Evolutionary conservation across 1,140 invertebrate species (phyloP), one percentile per base, ranked within the genome.

Genomic region (Drosophila pseudoananassae): DNA sequence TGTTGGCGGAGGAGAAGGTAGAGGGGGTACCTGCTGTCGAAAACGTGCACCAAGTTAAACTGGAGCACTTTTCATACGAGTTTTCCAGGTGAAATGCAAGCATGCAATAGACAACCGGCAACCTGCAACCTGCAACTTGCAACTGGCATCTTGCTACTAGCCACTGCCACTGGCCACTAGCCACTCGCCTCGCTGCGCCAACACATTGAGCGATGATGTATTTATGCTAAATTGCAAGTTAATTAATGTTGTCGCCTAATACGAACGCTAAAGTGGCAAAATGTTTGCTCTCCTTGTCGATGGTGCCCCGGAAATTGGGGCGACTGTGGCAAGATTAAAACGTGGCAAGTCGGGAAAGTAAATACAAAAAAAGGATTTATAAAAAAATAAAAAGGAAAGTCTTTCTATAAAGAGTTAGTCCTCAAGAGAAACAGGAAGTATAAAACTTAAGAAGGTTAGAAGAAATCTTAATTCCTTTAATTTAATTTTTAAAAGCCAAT

Each of bases 201-300:
- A 36, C 33, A n/a, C 33, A 36, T 36, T 36, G 33, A 87, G 81
- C 81, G 81, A 85, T 85, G 81, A 85, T 85, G 81, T 85, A 87
- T 85, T 85, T 87, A 85, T 85, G 81, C 81, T 85, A 85, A 85
- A 87, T 87, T 85, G 81, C 81, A 87, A 85, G 81, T 85, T 85
- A 85, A 85, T 85, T 85, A 76, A 76, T 76, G 73, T 76, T 76
- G 73, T 76, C 73, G 58, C 71, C 73, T 74, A 85, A 87, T 85
- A 78, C 77, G 57, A 81, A 85, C 78, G 81, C 78, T 87, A 87
- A 85, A 81, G 81, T 85, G 81, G 81, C 81, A 78, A 76, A 76
- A 76, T 76, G 61, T 76, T 73, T 76, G 73, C 61, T 76, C 54
- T 66, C 73, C 31, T 25, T 58, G 54, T 69, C 78, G 33, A 14